A percentile compares a stretch with the other conserved stretches of the same genome.
These are phyloP conservation scores for Conopomorpha cramerella DNA, from an alignment of 1,140 invertebrate genomes.

Conservation along the genomic window DNA sequence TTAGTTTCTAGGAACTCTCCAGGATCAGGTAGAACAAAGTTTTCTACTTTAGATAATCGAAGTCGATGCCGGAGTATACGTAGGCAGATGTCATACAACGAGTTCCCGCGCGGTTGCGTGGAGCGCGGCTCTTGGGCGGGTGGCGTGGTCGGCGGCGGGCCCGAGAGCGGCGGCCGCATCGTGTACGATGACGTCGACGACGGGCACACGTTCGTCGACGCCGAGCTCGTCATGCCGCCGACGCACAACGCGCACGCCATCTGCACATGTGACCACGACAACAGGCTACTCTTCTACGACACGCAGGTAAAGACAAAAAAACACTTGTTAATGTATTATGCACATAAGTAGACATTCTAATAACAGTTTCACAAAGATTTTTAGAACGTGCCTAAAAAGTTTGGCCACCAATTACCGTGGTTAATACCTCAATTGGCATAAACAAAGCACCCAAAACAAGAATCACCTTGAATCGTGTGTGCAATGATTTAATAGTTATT, in stretches of 20 bases:
- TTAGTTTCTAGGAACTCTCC: slow-evolving; percentile 24
- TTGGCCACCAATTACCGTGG: too few species aligned
- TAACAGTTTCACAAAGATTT: too few species aligned
- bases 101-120: slow-evolving; percentile 39
- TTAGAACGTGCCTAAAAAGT: too few species aligned
- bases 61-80: slow-evolving; percentile 45
- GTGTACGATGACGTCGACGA: slow-evolving; percentile 30
- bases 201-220: slow-evolving; percentile 35
- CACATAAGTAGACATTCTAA: too few species aligned
- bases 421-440: too few species aligned
- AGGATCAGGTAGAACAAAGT: slow-evolving; percentile 27
- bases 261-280: slow-evolving; percentile 27
- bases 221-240: slow-evolving; percentile 33
- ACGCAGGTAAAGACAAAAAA: slow-evolving; percentile 41
- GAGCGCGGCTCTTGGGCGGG: too few species aligned
- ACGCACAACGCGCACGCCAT: slow-evolving; percentile 37
- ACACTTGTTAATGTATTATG: too few species aligned
- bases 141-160: slow-evolving; percentile 26
- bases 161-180: slow-evolving; percentile 27
- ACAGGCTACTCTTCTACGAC: slow-evolving; percentile 46
- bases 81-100: slow-evolving; percentile 49
- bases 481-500: too few species aligned
- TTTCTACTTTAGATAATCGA: slow-evolving; percentile 47
- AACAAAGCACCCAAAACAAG: too few species aligned
- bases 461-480: too few species aligned